phyloP scores from a whole-genome alignment of 2,888 invertebrate species.

The Listrodromus nycthemerus region DNA sequence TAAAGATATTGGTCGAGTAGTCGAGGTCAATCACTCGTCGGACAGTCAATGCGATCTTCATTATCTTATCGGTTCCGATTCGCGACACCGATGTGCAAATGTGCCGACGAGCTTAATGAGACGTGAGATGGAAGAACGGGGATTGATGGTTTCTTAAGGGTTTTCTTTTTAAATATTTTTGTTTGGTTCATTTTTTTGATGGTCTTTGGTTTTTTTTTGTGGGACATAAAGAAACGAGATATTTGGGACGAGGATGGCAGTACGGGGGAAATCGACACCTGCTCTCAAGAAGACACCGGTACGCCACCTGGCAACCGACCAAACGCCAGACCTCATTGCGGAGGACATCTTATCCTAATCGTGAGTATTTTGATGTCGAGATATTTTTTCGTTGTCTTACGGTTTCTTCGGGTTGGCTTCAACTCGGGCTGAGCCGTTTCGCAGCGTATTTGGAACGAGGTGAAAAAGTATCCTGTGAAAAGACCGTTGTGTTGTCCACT shows the following conservation, averaged over 20 bases:
- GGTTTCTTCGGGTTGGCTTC: background rate
- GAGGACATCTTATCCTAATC: slow-evolving; percentile 57
- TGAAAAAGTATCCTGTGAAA: background rate
- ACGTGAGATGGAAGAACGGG: slow-evolving; percentile 1
- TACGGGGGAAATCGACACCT: slow-evolving; percentile 33
- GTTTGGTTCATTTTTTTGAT: background rate
- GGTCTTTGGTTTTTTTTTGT: background rate
- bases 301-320: slow-evolving; percentile 53
- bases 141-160: background rate
- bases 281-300: slow-evolving; percentile 68
- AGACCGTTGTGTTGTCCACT: background rate
- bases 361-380: slow-evolving; percentile 48
- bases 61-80: background rate
- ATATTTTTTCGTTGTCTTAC: background rate
- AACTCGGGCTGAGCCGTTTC: background rate
- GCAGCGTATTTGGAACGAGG: background rate
- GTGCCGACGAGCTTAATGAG: background rate
- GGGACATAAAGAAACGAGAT: background rate
- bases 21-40: slow-evolving; percentile 50
- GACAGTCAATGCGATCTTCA: background rate
- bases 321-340: slow-evolving; percentile 56
- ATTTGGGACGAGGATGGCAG: slow-evolving; percentile 21
- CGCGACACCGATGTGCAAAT: slow-evolving; percentile 11
- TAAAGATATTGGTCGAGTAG: slow-evolving; percentile 5
- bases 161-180: background rate